A percentile compares a stretch with the other conserved stretches of the same genome.
Evolutionary conservation across 2,797 vertebrate genomes (phyloP).

Genomic region (Myotis findleyi): DNA sequence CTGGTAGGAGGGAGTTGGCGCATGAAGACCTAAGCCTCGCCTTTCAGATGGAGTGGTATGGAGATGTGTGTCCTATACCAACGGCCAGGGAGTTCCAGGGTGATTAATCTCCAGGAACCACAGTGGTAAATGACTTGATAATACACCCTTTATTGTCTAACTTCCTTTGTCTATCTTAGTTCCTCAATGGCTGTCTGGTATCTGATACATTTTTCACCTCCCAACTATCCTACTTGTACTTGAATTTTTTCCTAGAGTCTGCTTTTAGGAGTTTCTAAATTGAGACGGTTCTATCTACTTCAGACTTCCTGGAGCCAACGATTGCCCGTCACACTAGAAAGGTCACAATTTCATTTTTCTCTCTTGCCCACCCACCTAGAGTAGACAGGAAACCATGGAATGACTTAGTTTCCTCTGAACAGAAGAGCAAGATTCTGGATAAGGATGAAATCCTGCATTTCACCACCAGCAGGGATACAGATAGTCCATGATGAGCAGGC

Average conservation of each 20-base stretch:
- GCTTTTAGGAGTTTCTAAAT: background rate
- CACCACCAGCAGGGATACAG: background rate
- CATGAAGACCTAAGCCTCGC: background rate
- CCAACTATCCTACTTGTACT: background rate
- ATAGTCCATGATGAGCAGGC: background rate
- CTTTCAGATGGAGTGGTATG: too few relatives aligned
- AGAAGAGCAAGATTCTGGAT: background rate
- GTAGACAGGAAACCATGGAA: background rate
- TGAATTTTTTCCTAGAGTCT: background rate
- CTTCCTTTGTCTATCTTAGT: background rate
- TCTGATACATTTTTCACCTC: background rate
- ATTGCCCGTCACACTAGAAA: background rate
- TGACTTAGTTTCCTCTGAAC: background rate
- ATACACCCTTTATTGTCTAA: rapidly evolving
- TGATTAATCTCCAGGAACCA: background rate
- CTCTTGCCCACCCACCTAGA: background rate
- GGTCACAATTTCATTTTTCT: background rate
- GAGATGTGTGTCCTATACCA: too few relatives aligned
- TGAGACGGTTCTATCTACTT: background rate
- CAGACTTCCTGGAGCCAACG: background rate
- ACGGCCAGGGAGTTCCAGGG: background rate
- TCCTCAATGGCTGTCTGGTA: rapidly evolving
- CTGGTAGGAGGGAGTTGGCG: background rate
- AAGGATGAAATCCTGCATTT: background rate
- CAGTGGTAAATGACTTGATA: too few relatives aligned